A percentile compares a stretch with the other conserved stretches of the same genome.
Evolutionary conservation across 1,140 invertebrate species (phyloP).

Genomic region (Temnothorax longispinosus): DNA sequence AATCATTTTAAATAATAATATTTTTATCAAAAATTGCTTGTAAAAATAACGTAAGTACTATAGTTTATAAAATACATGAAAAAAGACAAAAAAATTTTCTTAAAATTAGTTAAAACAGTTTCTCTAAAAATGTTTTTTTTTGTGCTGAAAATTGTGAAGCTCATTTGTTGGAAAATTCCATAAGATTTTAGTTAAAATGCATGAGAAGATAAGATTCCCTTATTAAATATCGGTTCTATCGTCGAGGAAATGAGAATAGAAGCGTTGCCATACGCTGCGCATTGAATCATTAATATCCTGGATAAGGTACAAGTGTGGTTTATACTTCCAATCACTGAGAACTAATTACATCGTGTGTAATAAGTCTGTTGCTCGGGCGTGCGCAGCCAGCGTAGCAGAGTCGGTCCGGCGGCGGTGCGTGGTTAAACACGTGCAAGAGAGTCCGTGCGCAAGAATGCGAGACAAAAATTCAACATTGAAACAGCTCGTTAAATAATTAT

Average conservation of each 20-base stretch:
- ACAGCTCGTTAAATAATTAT: conserved; percentile 52
- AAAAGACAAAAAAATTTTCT: background rate
- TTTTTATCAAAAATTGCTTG: background rate
- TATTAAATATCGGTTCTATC: background rate
- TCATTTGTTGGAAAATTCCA: background rate
- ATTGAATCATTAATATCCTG: conserved; percentile 42
- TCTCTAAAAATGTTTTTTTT: background rate
- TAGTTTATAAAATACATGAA: background rate
- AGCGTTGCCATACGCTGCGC: background rate
- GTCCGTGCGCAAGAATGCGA: background rate
- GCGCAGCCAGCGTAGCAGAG: background rate
- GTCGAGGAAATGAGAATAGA: background rate
- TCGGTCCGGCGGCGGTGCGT: background rate
- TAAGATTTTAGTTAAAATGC: conserved; percentile 10
- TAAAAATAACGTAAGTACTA: background rate
- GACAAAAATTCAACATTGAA: conserved; percentile 11
- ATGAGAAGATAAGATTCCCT: background rate
- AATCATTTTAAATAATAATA: background rate
- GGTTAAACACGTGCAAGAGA: background rate
- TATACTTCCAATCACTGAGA: background rate
- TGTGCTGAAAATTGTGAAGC: background rate
- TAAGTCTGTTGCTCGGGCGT: conserved; percentile 11
- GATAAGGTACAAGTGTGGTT: conserved; percentile 24
- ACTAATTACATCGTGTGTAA: conserved; percentile 35
- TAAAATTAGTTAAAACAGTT: background rate